A percentile compares a stretch with the other conserved stretches of the same genome.
Conservation (phyloP, 2,888 invertebrate species). For the Willowsia nigromaculata region DNA sequence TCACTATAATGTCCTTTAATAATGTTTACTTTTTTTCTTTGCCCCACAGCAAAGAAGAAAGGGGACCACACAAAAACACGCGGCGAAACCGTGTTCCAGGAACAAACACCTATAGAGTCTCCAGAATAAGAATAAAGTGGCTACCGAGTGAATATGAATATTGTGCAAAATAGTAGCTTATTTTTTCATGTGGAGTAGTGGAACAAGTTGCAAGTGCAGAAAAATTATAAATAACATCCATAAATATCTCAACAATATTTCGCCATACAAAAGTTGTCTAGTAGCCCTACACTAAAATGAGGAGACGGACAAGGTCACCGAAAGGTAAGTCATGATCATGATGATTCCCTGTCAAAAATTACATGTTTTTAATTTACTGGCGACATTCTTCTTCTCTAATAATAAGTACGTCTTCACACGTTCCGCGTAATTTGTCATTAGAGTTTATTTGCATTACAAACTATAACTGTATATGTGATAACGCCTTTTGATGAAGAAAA, state of each 20-base stretch:
- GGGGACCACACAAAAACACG: too few relatives aligned
- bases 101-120: too few relatives aligned
- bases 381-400: neutral
- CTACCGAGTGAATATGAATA: neutral
- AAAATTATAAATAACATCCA: neutral
- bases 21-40: too few relatives aligned
- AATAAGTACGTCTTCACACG: neutral
- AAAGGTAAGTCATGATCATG: conserved; percentile 63
- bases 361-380: too few relatives aligned
- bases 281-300: conserved; percentile 49
- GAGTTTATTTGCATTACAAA: neutral
- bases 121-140: too few relatives aligned
- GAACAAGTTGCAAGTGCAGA: neutral
- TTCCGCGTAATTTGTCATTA: conserved; percentile 41
- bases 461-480: neutral
- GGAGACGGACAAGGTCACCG: conserved; percentile 74
- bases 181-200: neutral
- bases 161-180: neutral
- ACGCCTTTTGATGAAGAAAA: neutral
- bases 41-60: too few relatives aligned
- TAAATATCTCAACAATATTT: neutral
- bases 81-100: neutral
- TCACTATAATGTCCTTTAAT: too few relatives aligned
- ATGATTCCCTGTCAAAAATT: neutral
- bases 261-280: neutral